Evolutionary conservation across 1,140 invertebrate genomes (phyloP).

Genomic region (Tetramorium simillimum): DNA sequence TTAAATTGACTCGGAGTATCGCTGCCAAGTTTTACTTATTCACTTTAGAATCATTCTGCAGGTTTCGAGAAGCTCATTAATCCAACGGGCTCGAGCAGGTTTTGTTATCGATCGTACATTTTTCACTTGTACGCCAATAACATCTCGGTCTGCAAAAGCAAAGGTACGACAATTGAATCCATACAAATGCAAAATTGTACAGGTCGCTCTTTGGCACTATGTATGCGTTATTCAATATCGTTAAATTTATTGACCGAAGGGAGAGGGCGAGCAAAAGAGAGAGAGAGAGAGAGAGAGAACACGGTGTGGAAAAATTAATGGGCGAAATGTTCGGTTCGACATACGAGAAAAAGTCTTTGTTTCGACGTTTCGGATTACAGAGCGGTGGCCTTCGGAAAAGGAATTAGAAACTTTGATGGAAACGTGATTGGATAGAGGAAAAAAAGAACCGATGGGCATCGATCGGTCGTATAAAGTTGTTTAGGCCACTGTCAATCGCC

Average conservation of each 20-base stretch:
- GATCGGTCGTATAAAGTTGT: slow-evolving; percentile 31
- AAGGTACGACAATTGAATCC: neutral
- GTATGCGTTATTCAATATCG: slow-evolving; percentile 12
- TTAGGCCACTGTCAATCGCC: slow-evolving; percentile 41
- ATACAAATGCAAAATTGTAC: neutral
- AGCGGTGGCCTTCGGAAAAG: slow-evolving; percentile 16
- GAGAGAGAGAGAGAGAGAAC: neutral
- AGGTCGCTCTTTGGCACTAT: neutral
- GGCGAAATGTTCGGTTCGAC: neutral
- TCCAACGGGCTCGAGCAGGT: neutral
- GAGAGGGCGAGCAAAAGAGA: neutral
- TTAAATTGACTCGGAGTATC: neutral
- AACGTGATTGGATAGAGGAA: slow-evolving; percentile 21
- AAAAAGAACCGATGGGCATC: neutral
- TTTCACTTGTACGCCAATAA: neutral
- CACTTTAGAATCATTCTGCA: neutral
- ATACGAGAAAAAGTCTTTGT: slow-evolving; percentile 10
- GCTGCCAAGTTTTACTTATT: neutral
- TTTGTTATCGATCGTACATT: slow-evolving; percentile 6
- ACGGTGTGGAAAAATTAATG: neutral
- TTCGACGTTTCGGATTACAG: neutral
- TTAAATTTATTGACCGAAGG: slow-evolving; percentile 11
- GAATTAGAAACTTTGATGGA: slow-evolving; percentile 33
- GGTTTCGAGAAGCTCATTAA: slow-evolving; percentile 8
- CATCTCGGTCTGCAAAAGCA: neutral